Percentiles rank a stretch among this genome's conserved stretches.
These are phyloP conservation scores for Paramacrobiotus metropolitanus DNA, from an alignment of 1,140 invertebrate genomes.

Conservation along the genomic window DNA sequence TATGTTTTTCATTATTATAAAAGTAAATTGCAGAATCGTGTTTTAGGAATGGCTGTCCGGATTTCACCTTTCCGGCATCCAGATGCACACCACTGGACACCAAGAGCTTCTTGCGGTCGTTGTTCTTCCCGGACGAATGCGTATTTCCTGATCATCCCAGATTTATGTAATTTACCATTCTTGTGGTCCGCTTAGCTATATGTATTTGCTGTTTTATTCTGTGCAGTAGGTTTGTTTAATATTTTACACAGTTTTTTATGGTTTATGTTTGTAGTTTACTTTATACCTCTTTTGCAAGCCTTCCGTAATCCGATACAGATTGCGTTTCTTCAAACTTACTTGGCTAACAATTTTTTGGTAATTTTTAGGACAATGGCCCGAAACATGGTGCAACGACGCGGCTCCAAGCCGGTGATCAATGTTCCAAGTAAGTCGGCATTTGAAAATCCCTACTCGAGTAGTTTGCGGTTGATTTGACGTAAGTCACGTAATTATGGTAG, in stretches of 20 bases:
- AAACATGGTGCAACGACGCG: slow-evolving; percentile 70
- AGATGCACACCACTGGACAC: slow-evolving; percentile 39
- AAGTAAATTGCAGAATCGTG: not conserved
- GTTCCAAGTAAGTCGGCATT: slow-evolving; percentile 68
- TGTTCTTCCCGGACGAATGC: slow-evolving; percentile 84
- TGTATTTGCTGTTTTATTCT: slow-evolving; percentile 7
- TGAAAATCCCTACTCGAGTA: too few relatives aligned
- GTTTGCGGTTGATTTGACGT: too few relatives aligned
- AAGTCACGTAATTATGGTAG: too few relatives aligned
- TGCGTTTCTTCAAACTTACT: too few relatives aligned
- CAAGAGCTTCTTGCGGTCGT: slow-evolving; percentile 46
- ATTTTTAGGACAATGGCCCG: slow-evolving; percentile 52
- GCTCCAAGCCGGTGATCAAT: slow-evolving; percentile 85
- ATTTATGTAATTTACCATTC: too few relatives aligned
- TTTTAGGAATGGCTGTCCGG: slow-evolving; percentile 51
- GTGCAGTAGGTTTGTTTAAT: slow-evolving; percentile 3
- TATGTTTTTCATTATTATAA: slow-evolving; percentile 11
- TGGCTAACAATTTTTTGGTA: too few relatives aligned
- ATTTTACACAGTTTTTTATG: not conserved
- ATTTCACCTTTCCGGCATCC: slow-evolving; percentile 60
- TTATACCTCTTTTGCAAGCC: too few relatives aligned
- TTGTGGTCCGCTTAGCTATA: too few relatives aligned
- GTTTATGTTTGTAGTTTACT: slow-evolving; percentile 5
- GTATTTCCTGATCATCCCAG: slow-evolving; percentile 81
- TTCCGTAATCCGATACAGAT: too few relatives aligned